Percentiles rank a stretch among this genome's conserved stretches.
These are phyloP conservation scores for Limnephilus auricula DNA, from an alignment of 2,888 invertebrate species.

Conservation along the genomic window DNA sequence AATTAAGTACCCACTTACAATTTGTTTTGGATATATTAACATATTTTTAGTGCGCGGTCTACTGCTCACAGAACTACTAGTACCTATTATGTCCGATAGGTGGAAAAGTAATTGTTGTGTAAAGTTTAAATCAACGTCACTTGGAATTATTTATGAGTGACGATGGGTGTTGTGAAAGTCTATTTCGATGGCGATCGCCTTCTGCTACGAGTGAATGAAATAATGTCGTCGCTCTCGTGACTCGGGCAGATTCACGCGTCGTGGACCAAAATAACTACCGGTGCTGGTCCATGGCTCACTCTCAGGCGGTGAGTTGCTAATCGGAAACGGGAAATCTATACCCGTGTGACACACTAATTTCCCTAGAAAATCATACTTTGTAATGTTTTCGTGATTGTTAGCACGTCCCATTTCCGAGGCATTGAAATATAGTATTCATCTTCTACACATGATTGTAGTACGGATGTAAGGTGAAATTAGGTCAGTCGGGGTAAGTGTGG, in stretches of 20 bases:
- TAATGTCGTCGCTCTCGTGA: constrained; percentile 30
- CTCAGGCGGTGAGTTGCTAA: background rate
- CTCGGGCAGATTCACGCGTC: constrained; percentile 6
- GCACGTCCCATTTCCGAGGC: no score
- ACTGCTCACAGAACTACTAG: no score
- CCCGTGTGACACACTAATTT: background rate
- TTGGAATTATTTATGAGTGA: background rate
- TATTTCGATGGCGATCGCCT: background rate
- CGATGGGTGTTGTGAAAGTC: background rate
- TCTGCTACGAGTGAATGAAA: constrained; percentile 9
- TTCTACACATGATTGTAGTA: no score
- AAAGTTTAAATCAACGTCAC: no score
- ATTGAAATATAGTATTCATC: no score
- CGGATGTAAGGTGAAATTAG: no score
- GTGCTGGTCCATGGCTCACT: background rate
- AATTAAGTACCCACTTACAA: no score
- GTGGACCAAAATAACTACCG: background rate
- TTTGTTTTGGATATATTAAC: no score
- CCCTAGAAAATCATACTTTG: background rate
- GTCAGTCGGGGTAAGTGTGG: no score
- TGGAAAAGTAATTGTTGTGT: no score
- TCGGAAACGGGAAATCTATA: background rate
- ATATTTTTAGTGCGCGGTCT: no score
- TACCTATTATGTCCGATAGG: no score
- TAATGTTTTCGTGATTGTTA: background rate